These are phyloP conservation scores for Trialeurodes vaporariorum DNA, from an alignment of 1,140 invertebrate species.

Conservation along the genomic window DNA sequence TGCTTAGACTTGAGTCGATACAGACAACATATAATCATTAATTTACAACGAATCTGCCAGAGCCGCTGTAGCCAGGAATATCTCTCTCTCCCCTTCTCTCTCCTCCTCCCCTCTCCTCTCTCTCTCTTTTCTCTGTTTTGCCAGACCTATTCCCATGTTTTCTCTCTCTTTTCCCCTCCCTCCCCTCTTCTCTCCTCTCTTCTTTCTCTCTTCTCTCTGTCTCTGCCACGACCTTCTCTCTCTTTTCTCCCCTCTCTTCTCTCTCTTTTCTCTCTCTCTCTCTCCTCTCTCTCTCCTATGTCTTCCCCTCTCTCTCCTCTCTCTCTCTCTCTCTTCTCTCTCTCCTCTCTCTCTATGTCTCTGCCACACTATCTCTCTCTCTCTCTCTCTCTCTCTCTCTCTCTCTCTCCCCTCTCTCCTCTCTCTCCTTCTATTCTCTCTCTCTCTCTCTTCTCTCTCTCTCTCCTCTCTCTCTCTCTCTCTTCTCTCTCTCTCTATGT, in stretches of 20 bases:
- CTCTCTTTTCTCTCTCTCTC: neutral
- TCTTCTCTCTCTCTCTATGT: neutral
- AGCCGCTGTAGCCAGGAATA: too few species aligned
- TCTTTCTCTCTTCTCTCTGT: neutral
- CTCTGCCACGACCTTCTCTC: neutral
- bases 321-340: neutral
- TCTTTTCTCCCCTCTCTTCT: neutral
- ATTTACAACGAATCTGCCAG: too few species aligned
- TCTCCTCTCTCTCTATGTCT: neutral
- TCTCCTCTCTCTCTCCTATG: neutral
- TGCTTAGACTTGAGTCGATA: too few species aligned
- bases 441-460: neutral
- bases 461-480: neutral
- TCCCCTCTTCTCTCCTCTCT: constrained; percentile 1
- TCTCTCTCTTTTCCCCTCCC: neutral
- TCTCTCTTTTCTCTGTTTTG: constrained; percentile 4
- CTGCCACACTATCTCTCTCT: too few species aligned
- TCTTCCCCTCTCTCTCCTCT: neutral
- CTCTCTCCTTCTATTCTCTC: neutral
- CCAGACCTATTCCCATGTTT: neutral
- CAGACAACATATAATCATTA: too few species aligned
- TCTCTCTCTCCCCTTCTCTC: neutral
- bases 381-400: neutral
- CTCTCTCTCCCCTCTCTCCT: neutral
- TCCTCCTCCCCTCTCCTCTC: constrained; percentile 1